Conservation (phyloP, 64 coral and sea anemone genomes). For the Dendrophyllia cribrosa region DNA sequence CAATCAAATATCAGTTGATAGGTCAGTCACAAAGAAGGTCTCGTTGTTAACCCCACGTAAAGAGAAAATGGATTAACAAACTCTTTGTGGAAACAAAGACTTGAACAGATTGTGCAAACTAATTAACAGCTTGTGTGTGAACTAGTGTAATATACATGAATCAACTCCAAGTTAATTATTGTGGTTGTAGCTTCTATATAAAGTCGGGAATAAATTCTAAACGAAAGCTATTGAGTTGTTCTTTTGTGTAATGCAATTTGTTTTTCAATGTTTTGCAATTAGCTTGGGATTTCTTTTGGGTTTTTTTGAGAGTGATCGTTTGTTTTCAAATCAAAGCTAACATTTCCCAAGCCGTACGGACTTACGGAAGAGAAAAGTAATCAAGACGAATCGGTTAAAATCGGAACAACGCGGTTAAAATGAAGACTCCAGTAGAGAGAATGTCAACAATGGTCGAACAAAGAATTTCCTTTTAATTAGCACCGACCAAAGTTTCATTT, state of each 20-base stretch:
- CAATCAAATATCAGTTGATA: background rate
- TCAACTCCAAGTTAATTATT: background rate
- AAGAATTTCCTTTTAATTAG: background rate
- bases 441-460: background rate
- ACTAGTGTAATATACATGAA: background rate
- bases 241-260: background rate
- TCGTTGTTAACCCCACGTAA: background rate
- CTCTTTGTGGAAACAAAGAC: constrained; percentile 12
- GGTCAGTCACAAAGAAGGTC: background rate
- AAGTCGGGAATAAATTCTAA: background rate
- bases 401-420: background rate
- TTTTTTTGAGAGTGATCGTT: too few relatives aligned
- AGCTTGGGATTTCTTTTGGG: too few relatives aligned
- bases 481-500: background rate
- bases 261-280: too few relatives aligned
- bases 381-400: background rate
- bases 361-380: too few relatives aligned
- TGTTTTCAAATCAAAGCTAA: too few relatives aligned
- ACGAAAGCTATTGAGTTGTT: background rate
- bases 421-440: background rate
- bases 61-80: constrained; percentile 5
- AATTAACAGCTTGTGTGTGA: background rate
- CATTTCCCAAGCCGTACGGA: too few relatives aligned
- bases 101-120: constrained; percentile 5
- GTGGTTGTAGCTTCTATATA: background rate